These are phyloP conservation scores for Linhomoeus sp. DNA, from an alignment of 2,888 invertebrate species.

Conservation along the genomic window DNA sequence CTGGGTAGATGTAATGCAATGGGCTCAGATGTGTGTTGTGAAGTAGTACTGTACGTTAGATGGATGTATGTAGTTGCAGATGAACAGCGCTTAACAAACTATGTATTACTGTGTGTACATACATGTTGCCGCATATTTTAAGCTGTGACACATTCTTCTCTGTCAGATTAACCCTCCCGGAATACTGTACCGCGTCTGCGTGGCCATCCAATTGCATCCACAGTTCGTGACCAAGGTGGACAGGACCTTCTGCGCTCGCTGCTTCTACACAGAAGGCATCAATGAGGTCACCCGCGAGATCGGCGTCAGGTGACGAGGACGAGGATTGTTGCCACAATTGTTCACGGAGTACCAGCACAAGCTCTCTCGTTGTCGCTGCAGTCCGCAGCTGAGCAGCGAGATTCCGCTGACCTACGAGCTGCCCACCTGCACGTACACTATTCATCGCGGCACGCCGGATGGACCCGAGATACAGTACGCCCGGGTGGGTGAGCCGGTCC, in stretches of 20 bases:
- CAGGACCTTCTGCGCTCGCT: slow-evolving; percentile 24
- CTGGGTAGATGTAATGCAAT: too few relatives aligned
- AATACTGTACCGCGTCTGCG: slow-evolving; percentile 19
- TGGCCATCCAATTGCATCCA: slow-evolving; percentile 23
- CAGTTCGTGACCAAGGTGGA: slow-evolving; percentile 26
- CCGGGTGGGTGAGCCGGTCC: slow-evolving; percentile 22
- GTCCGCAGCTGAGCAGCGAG: neutral
- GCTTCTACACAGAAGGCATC: slow-evolving; percentile 19
- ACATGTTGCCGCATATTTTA: too few relatives aligned
- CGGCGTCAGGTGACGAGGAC: neutral
- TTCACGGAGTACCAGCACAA: neutral
- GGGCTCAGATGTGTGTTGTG: too few relatives aligned
- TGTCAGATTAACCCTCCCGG: slow-evolving; percentile 17
- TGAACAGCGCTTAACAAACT: too few relatives aligned
- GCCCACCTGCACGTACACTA: slow-evolving; percentile 1
- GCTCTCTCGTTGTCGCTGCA: neutral
- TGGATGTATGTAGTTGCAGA: neutral
- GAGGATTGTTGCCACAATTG: neutral
- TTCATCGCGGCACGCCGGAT: slow-evolving; percentile 11
- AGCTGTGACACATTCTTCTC: neutral
- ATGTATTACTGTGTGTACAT: too few relatives aligned
- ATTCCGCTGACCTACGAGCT: neutral
- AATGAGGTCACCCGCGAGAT: neutral
- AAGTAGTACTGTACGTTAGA: neutral
- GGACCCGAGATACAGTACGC: slow-evolving; percentile 23